Evolutionary conservation across 2,888 invertebrate species (phyloP), one percentile per base, ranked within the genome.

Genomic region (Pachycephus smyrnensis): DNA sequence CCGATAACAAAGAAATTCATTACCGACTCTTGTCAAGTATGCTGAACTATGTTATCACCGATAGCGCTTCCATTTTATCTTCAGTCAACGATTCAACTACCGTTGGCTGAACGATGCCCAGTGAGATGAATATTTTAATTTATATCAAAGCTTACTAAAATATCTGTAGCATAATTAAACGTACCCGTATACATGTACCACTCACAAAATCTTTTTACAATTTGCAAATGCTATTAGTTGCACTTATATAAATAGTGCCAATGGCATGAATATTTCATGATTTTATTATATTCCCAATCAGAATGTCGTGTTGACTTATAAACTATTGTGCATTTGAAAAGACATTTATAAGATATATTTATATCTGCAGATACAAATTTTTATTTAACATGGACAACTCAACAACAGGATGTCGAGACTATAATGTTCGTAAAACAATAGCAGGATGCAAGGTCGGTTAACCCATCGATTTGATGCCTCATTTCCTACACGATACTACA

Each of bases 361-460:
- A 0, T 9, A 9, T 9, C 6, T 6, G 6, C 23, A 55, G 55
- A 55, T 55, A 55, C 0, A 23, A 55, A 55, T 23, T 55, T 55
- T 23, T 23, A 55, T 55, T 55, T 23, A 55, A 55, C 23, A 23
- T 23, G 9, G 9, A 9, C 15, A 6, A 55, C 55, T 55, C 9
- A 55, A 23, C 55, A 55, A 23, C 55, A 55, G 55, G 55, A 55
- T 55, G 55, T 23, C 9, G 55, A 9, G 55, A 55, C 23, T 55
- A 9, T 55, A 55, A 55, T 23, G 23, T 55, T 55, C 55, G 23
- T 23, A 12, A 74, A 74, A 74, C 33, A 74, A 74, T 74, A 36
- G 74, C 74, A 74, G 74, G 74, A 74, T 74, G 37, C 23, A 33
- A 74, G 74, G 74, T 74, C 36, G 74, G 23, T n/a, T 74, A 30